Evolutionary conservation across 2,113 vertebrate species (phyloP).

Genomic region (Acanthochromis polyacanthus): DNA sequence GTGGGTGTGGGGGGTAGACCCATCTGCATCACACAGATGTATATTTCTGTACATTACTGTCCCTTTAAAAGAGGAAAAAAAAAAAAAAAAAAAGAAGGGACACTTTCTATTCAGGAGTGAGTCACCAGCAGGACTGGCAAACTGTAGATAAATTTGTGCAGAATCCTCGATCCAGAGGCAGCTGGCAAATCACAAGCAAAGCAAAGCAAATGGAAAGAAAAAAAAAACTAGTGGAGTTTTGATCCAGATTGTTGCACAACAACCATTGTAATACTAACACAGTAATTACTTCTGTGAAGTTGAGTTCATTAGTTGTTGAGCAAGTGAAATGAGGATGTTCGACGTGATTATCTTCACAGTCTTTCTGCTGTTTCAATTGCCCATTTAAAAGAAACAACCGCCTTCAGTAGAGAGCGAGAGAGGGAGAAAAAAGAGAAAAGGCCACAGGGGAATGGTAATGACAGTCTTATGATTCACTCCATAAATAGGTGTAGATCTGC

Average conservation of each 20-base stretch:
- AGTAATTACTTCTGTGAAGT: not conserved
- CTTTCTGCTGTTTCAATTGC: constrained; percentile 5
- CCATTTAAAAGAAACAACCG: constrained; percentile 1
- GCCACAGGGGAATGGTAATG: constrained; percentile 55
- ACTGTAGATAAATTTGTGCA: constrained; percentile 34
- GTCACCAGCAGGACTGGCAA: constrained; percentile 37
- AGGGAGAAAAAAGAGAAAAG: not conserved
- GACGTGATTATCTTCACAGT: not conserved
- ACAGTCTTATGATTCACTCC: constrained; percentile 66
- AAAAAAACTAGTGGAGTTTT: not conserved
- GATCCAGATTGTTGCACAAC: not conserved
- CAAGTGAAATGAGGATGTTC: not conserved
- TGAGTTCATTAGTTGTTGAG: not conserved
- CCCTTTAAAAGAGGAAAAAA: constrained; percentile 9
- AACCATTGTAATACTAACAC: no score
- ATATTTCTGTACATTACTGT: constrained; percentile 32
- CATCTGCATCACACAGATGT: constrained; percentile 73
- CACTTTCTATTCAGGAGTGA: constrained; percentile 32
- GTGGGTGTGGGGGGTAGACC: constrained; percentile 16
- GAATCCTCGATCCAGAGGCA: constrained; percentile 2
- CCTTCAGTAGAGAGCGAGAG: not conserved
- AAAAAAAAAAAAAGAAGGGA: constrained; percentile 12
- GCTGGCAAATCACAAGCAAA: not conserved
- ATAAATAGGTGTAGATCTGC: constrained; percentile 59
- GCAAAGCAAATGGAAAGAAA: no score